A percentile compares a stretch with the other conserved stretches of the same genome.
These are phyloP conservation scores for Phoebastria nigripes DNA, from an alignment of 2,797 vertebrate genomes.

Conservation along the genomic window DNA sequence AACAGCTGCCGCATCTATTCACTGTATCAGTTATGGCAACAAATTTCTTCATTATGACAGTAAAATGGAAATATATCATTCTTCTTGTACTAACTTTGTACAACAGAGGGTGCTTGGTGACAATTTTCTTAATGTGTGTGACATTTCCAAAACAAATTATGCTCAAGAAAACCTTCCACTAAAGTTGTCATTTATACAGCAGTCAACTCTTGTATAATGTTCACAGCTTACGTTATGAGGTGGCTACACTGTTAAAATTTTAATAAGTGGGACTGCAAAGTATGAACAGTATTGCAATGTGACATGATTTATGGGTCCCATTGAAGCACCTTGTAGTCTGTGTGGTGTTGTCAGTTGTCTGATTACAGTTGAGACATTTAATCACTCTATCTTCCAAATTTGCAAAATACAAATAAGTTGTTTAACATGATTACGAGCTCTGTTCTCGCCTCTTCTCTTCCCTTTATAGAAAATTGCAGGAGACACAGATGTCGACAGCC, in stretches of 20 bases:
- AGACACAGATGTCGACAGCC: slow-evolving; percentile 91
- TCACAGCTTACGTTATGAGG: neutral
- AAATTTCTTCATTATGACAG: slow-evolving; percentile 72
- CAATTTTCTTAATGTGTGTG: slow-evolving; percentile 64
- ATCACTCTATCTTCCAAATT: neutral
- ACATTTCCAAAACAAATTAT: slow-evolving; percentile 66
- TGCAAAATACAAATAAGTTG: neutral
- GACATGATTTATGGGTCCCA: slow-evolving; percentile 12
- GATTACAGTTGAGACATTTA: neutral
- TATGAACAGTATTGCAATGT: neutral
- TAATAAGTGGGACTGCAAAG: slow-evolving; percentile 17
- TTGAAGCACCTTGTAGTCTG: slow-evolving; percentile 8
- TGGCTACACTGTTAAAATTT: slow-evolving; percentile 45
- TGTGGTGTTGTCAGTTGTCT: slow-evolving; percentile 4
- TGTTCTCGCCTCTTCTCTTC: slow-evolving; percentile 35
- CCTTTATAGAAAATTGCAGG: slow-evolving; percentile 87
- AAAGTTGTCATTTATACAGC: slow-evolving; percentile 30
- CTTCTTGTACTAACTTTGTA: slow-evolving; percentile 64
- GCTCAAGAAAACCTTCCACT: slow-evolving; percentile 46
- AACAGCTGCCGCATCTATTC: slow-evolving; percentile 70
- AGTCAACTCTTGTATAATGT: slow-evolving; percentile 44
- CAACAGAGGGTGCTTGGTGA: slow-evolving; percentile 73
- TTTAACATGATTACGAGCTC: neutral
- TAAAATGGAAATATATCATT: slow-evolving; percentile 72
- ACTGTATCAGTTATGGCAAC: slow-evolving; percentile 63